A percentile compares a stretch with the other conserved stretches of the same genome.
Evolutionary conservation across 2,888 invertebrate genomes (phyloP).

Genomic region (Drosophila rellima): DNA sequence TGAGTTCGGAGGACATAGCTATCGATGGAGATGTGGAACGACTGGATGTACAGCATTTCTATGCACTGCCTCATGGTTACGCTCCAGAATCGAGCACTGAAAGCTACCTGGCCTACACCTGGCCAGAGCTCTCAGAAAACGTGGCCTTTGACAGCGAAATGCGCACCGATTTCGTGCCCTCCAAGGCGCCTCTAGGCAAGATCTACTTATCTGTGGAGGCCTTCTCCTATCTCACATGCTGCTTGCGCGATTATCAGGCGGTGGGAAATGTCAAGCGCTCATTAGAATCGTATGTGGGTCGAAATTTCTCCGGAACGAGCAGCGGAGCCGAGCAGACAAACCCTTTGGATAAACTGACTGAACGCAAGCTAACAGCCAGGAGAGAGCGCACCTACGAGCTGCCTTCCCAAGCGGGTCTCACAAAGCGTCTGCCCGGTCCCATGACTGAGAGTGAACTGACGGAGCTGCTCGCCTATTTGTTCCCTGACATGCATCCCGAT

Average conservation of each 20-base stretch:
- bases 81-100: constrained; percentile 93
- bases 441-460: constrained; percentile 91
- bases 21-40: constrained; percentile 48
- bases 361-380: constrained; percentile 88
- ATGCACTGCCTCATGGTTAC: constrained; percentile 93
- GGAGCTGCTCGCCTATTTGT: constrained; percentile 92
- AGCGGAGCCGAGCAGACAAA: constrained; percentile 87
- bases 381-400: constrained; percentile 50
- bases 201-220: constrained; percentile 89
- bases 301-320: constrained; percentile 86
- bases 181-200: constrained; percentile 89
- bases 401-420: constrained; percentile 85
- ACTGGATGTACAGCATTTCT: constrained; percentile 77
- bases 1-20: constrained; percentile 65
- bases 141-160: constrained; percentile 94
- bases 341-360: constrained; percentile 90
- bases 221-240: constrained; percentile 92
- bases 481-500: constrained; percentile 93
- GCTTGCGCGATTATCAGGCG: constrained; percentile 90
- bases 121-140: constrained; percentile 94
- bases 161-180: constrained; percentile 95
- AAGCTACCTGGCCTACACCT: constrained; percentile 92
- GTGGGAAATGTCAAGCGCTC: constrained; percentile 86
- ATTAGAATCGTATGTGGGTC: constrained; percentile 81
- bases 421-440: constrained; percentile 90